Base-by-base conservation (phyloP, 2,888 invertebrate species). In the Platycnemis pennipes region DNA sequence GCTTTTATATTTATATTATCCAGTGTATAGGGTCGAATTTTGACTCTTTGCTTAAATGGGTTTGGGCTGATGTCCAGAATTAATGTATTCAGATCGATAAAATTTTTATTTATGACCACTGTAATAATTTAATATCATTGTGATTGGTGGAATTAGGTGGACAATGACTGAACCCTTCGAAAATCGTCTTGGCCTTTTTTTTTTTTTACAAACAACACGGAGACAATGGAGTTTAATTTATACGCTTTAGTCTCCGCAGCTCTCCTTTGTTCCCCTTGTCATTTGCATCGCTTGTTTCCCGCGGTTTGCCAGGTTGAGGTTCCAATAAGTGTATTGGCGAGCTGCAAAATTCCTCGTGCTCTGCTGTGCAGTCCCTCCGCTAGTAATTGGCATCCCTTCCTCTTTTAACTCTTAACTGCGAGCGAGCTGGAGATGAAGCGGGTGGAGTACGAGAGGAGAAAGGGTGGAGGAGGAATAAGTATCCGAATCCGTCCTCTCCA, bases 381-480 rank as follows among this genome's bases (percentile, higher is more conserved):
- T 91, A 37, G 37, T 91, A 91, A 91, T 91, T 91, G 91, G 91
- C 63, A 56, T 63, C 44, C 91, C 63, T 63, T 63, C 91, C 91
- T 44, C 69, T 44, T 77, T 77, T 44, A n/a, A 91, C 91, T 91
- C 91, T 63, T 91, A 44, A 37, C 77, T 8, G 37, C 77, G 37
- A 91, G 63, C 56, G 26, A 91, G 37, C 42, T 56, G 91, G 91
- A 91, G 91, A 77, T 77, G 77, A 26, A 77, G 8, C 37, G 16
- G 37, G 31, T 4, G 69, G 69, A 77, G 11, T 26, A 37, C 13
- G 77, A 37, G 37, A 16, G 77, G 31, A 77, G 77, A 37, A 77
- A 77, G 37, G 31, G 77, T 4, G n/a, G 77, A 77, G 77, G 13
- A 77, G 77, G 77, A 77, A 77, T 77, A 44, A 91, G 56, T 63